Percentiles rank a stretch among this genome's conserved stretches.
These are phyloP conservation scores for pig (Sus scrofa) DNA, from an alignment of 2,113 vertebrate genomes.

Conservation along the genomic window DNA sequence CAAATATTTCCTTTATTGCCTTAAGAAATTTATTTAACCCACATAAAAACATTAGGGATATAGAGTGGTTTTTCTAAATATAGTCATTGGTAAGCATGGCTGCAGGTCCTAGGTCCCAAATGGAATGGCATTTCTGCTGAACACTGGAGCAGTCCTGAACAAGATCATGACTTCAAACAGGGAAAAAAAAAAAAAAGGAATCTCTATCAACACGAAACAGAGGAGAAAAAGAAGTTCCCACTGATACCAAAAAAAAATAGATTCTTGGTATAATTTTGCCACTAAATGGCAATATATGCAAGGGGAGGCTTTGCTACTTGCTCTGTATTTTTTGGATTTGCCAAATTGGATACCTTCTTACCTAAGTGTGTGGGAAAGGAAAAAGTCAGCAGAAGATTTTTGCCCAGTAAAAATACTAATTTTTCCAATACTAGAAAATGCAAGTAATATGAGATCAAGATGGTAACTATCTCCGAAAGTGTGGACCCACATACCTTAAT, in stretches of 20 bases:
- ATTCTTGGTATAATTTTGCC: neutral
- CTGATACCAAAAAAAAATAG: neutral
- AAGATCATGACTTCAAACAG: neutral
- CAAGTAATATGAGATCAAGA: neutral
- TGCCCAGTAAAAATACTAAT: neutral
- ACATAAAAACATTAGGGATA: neutral
- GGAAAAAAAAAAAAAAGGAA: neutral
- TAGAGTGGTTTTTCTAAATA: neutral
- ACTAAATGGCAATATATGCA: neutral
- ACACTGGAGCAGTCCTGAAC: neutral
- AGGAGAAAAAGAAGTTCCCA: neutral
- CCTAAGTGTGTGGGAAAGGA: neutral
- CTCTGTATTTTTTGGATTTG: neutral
- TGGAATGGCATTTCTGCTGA: neutral
- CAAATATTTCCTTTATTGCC: neutral
- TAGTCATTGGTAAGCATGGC: neutral
- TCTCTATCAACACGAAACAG: neutral
- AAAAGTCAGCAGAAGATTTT: neutral
- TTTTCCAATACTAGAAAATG: neutral
- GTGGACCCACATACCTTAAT: neutral
- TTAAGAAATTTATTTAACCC: neutral
- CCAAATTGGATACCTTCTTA: neutral
- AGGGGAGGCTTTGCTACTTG: neutral
- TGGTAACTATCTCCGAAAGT: neutral
- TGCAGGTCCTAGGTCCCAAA: neutral